Conservation (phyloP, 2,113 vertebrate species). For the Poeciliopsis occidentalis region DNA sequence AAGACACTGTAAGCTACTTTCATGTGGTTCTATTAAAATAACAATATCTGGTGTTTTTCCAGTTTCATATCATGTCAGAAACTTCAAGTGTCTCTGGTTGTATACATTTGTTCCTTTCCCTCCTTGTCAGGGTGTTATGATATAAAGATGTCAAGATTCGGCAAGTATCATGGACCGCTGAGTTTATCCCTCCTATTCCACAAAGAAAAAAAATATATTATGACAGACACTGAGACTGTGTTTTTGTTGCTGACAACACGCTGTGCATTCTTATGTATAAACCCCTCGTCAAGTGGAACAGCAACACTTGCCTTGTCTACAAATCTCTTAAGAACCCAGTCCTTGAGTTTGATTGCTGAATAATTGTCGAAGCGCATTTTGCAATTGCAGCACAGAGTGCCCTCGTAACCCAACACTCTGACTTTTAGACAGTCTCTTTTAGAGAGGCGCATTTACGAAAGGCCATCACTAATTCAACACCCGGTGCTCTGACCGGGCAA, state of each 20-base stretch:
- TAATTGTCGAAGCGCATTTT: slow-evolving; percentile 49
- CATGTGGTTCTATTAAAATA: too few relatives aligned
- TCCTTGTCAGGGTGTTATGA: slow-evolving; percentile 26
- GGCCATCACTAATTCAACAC: slow-evolving; percentile 68
- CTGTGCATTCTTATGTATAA: slow-evolving; percentile 43
- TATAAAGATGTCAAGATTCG: slow-evolving; percentile 54
- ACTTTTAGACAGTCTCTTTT: slow-evolving; percentile 52
- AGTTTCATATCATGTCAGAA: background rate
- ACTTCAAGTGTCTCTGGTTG: slow-evolving; percentile 5
- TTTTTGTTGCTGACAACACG: slow-evolving; percentile 39
- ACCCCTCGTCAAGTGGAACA: slow-evolving; percentile 24
- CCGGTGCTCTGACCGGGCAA: slow-evolving; percentile 52
- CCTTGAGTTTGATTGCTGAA: slow-evolving; percentile 38
- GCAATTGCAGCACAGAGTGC: slow-evolving; percentile 15
- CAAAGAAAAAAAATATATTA: slow-evolving; percentile 26
- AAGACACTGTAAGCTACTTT: too few relatives aligned
- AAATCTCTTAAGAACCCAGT: slow-evolving; percentile 28
- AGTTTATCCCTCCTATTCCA: slow-evolving; percentile 42
- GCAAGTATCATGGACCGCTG: slow-evolving; percentile 45
- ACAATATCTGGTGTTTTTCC: slow-evolving; percentile 3
- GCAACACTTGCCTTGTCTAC: slow-evolving; percentile 12
- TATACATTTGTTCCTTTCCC: slow-evolving; percentile 17
- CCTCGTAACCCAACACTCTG: slow-evolving; percentile 38
- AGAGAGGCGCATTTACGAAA: slow-evolving; percentile 45
- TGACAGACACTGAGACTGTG: slow-evolving; percentile 50